These are phyloP conservation scores for Drosophila azteca DNA, from an alignment of 1,140 invertebrate genomes.

Conservation along the genomic window DNA sequence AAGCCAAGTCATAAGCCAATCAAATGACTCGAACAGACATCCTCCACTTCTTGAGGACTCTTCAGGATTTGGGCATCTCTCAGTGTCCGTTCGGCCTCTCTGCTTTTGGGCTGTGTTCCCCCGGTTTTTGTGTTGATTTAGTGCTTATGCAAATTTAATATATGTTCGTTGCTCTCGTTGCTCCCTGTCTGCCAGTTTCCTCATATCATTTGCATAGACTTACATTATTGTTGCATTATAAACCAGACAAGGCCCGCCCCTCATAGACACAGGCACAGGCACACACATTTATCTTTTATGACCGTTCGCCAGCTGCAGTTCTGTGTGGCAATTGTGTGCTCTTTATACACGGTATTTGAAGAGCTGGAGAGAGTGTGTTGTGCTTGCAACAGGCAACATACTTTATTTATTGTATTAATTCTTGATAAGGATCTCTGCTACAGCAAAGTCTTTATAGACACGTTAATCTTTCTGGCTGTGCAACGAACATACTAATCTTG, in stretches of 20 bases:
- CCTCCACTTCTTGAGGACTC: slow-evolving; percentile 17
- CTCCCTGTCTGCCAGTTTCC: slow-evolving; percentile 13
- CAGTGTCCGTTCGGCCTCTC: slow-evolving; percentile 17
- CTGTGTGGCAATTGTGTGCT: not conserved
- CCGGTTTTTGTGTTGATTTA: slow-evolving; percentile 77
- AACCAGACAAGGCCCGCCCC: slow-evolving; percentile 49
- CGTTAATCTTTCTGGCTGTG: no score
- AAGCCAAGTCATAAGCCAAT: slow-evolving; percentile 48
- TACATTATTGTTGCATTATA: slow-evolving; percentile 79
- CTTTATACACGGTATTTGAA: no score
- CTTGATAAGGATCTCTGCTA: no score
- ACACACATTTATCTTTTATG: slow-evolving; percentile 54
- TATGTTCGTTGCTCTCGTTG: slow-evolving; percentile 47
- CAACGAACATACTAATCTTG: no score
- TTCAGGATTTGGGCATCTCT: slow-evolving; percentile 17
- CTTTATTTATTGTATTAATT: no score
- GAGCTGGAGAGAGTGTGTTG: no score
- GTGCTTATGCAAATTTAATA: slow-evolving; percentile 81
- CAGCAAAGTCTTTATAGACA: no score
- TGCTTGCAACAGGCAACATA: no score
- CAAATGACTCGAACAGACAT: slow-evolving; percentile 55
- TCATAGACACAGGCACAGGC: slow-evolving; percentile 5
- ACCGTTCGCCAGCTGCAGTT: slow-evolving; percentile 24
- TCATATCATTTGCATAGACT: slow-evolving; percentile 67
- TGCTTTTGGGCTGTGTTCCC: slow-evolving; percentile 21